Evolutionary conservation across 2,797 vertebrate species (phyloP).

Genomic region (Pelobates cultripes): DNA sequence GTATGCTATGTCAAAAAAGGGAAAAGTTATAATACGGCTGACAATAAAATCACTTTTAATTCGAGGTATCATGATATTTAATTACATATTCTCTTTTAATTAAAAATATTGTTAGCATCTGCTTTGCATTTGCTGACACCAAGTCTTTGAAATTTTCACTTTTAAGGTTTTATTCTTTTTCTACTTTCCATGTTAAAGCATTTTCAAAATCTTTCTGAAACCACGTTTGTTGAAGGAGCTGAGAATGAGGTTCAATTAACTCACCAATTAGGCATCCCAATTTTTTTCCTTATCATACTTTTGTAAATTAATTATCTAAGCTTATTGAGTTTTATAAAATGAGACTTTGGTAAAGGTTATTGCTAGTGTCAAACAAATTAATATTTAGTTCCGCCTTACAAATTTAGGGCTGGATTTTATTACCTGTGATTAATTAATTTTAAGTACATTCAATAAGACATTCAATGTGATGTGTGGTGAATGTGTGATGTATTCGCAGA

Average conservation of each 20-base stretch:
- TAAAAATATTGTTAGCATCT: constrained; percentile 65
- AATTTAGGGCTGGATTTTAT: background rate
- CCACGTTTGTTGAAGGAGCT: constrained; percentile 30
- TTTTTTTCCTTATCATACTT: constrained; percentile 35
- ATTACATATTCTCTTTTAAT: constrained; percentile 61
- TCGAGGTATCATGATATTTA: constrained; percentile 57
- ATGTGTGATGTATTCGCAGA: no score
- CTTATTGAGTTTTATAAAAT: constrained; percentile 18
- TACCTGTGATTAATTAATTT: background rate
- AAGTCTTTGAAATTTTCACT: constrained; percentile 64
- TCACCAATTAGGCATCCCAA: constrained; percentile 30
- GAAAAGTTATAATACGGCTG: constrained; percentile 38
- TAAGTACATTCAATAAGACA: background rate
- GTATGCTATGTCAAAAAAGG: constrained; percentile 61
- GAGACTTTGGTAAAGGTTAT: background rate
- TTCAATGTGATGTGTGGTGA: no score
- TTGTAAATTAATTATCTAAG: constrained; percentile 36
- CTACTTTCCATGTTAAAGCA: background rate
- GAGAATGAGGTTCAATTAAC: constrained; percentile 42
- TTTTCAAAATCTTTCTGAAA: constrained; percentile 43
- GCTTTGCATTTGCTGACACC: constrained; percentile 61
- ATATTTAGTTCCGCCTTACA: background rate
- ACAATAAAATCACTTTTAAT: constrained; percentile 39
- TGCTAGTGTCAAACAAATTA: background rate
- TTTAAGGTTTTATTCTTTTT: constrained; percentile 56